A percentile compares a stretch with the other conserved stretches of the same genome.
Conservation (phyloP, 2,797 vertebrate species). For the Microchirus variegatus region DNA sequence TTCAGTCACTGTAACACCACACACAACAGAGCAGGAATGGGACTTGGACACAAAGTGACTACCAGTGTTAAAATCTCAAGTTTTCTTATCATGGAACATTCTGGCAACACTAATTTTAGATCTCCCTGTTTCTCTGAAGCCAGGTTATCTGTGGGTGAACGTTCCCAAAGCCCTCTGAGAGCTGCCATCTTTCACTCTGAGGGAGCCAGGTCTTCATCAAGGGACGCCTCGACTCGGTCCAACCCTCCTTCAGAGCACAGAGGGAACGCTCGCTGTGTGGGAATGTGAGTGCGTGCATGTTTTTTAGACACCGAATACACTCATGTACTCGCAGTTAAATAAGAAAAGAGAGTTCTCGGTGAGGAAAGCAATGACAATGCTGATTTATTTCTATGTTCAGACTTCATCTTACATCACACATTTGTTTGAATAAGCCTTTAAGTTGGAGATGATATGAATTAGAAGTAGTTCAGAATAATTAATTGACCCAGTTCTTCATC, state of each 20-base stretch:
- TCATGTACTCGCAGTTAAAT: conserved; percentile 2
- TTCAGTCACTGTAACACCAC: not conserved
- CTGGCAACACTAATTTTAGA: conserved; percentile 76
- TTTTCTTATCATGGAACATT: conserved; percentile 61
- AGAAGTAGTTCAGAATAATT: no score
- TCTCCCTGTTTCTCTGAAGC: conserved; percentile 54
- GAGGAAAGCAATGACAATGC: not conserved
- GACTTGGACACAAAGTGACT: conserved; percentile 51
- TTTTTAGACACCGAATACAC: conserved; percentile 15
- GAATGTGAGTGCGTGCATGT: not conserved
- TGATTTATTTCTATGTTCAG: no score
- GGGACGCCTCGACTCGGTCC: conserved; percentile 59
- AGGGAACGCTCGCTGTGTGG: conserved; percentile 18
- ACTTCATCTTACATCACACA: no score
- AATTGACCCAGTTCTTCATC: no score
- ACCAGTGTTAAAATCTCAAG: conserved; percentile 53
- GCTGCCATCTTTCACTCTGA: conserved; percentile 40
- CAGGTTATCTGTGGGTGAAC: conserved; percentile 60
- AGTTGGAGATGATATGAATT: no score
- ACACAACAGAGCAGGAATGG: not conserved
- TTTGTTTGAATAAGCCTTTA: no score
- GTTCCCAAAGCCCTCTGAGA: conserved; percentile 33
- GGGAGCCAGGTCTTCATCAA: conserved; percentile 68
- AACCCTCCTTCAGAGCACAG: conserved; percentile 44
- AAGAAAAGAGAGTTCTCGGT: not conserved